Base-by-base conservation (phyloP, 1,140 invertebrate genomes). In the Drosophila erecta region DNA sequence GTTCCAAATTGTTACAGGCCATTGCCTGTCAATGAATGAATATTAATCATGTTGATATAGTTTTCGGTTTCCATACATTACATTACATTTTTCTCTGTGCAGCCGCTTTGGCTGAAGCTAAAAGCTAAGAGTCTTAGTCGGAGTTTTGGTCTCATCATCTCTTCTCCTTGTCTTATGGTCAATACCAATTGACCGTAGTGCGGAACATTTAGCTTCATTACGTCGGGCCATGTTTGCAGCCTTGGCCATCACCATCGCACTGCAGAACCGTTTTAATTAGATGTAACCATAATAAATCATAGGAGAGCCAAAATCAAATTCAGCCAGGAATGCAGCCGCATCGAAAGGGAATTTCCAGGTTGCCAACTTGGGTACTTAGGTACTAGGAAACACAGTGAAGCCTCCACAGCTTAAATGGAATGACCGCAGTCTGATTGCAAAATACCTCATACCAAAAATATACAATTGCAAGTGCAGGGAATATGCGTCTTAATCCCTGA, bases 201-300 rank as follows among this genome's bases (percentile, higher is more conserved):
- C 84, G 84, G 79, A 87, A 89, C 83, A 87, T 87, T 87, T 87
- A 87, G 83, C 83, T 87, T 87, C 83, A 87, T 87, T 87, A 87
- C 84, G 83, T 87, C 83, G 81, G 74, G 53, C 83, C 83, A 87
- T 87, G 80, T 87, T 56, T 69, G 70, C 62, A 27, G 62, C 15
- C 61, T 59, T 61, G 59, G 59, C 59, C 59, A 61, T 61, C 59
- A 15, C 27, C 33, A 15, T 35, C 33, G 72, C 78, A 86, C 83
- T 87, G 83, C 57, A 78, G 55, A 86, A 86, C 83, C 83, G 83
- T 86, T 86, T 86, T 86, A 87, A 86, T 86, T 86, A 87, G 83
- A 83, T 86, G 84, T 61, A 86, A 86, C 83, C 83, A 86, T 86
- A 86, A 86, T 86, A 86, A 86, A 86, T 86, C 78, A 85, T 70